phyloP scores from a whole-genome alignment of 2,888 invertebrate genomes.

The Oligia strigilis region DNA sequence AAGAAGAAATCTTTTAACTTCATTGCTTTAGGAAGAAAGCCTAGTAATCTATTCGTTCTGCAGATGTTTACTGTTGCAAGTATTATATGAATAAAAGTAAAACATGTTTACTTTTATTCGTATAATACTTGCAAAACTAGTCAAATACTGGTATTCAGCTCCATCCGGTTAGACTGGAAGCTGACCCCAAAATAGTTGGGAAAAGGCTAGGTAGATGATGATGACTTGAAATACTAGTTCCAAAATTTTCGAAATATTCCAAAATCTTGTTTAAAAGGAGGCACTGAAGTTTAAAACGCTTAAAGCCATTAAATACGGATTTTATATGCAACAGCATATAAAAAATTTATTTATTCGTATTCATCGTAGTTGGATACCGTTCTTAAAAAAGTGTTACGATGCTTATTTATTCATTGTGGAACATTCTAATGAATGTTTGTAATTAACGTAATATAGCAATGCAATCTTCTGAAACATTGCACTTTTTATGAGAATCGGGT shows the following conservation, averaged over 20 bases:
- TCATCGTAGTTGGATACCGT: neutral
- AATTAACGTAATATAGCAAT: neutral
- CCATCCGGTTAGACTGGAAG: neutral
- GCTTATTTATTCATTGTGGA: neutral
- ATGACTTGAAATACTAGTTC: neutral
- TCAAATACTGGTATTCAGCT: neutral
- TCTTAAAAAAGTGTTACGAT: neutral
- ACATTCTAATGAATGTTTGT: slow-evolving; percentile 8
- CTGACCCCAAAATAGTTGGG: neutral
- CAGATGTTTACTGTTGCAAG: neutral
- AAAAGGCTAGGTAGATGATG: neutral
- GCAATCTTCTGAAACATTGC: slow-evolving; percentile 25
- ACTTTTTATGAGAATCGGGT: slow-evolving; percentile 53
- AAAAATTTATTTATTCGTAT: neutral
- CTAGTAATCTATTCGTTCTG: neutral
- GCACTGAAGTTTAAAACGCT: neutral
- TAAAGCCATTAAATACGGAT: neutral
- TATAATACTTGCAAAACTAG: neutral
- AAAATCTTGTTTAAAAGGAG: neutral
- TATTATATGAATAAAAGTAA: no score
- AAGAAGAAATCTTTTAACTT: slow-evolving; percentile 28
- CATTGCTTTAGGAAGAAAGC: neutral
- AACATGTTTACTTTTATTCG: neutral
- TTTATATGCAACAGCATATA: neutral
- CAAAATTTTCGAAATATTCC: neutral